A percentile compares a stretch with the other conserved stretches of the same genome.
Evolutionary conservation across 2,888 invertebrate genomes (phyloP).

Genomic region (Ectobius pallidus): DNA sequence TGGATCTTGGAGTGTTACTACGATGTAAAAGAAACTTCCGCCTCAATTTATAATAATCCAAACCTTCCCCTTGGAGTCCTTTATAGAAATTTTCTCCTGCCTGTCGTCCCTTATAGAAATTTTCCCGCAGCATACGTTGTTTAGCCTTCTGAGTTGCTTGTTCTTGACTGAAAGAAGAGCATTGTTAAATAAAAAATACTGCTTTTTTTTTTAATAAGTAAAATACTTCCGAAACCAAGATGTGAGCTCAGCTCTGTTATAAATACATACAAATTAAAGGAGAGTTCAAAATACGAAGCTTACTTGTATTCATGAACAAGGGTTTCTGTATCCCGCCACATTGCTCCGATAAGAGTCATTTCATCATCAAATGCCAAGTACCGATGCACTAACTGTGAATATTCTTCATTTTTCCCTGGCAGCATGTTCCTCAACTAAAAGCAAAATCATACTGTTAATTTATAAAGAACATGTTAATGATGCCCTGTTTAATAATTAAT

Average conservation of each 20-base stretch:
- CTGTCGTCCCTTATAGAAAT: no score
- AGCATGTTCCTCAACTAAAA: conserved; percentile 44
- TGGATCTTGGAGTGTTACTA: no score
- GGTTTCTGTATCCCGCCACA: conserved; percentile 63
- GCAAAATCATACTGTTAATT: neutral
- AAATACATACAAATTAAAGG: no score
- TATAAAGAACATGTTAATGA: conserved; percentile 7
- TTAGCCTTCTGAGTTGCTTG: conserved; percentile 56
- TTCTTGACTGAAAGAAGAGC: conserved; percentile 50
- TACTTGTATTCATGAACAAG: conserved; percentile 58
- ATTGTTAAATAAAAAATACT: neutral
- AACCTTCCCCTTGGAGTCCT: conserved; percentile 46
- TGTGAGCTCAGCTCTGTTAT: no score
- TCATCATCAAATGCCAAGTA: conserved; percentile 64
- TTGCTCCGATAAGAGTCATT: conserved; percentile 61
- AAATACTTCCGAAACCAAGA: no score
- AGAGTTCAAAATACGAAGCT: no score
- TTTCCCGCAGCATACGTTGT: conserved; percentile 57
- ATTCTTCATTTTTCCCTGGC: conserved; percentile 51
- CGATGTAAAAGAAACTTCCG: no score
- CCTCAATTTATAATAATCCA: no score
- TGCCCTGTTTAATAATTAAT: no score
- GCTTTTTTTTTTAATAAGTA: neutral
- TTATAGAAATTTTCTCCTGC: no score
- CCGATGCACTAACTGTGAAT: conserved; percentile 57